phyloP scores from a whole-genome alignment of 1,140 invertebrate genomes.

The Fragariocoptes setiger region DNA sequence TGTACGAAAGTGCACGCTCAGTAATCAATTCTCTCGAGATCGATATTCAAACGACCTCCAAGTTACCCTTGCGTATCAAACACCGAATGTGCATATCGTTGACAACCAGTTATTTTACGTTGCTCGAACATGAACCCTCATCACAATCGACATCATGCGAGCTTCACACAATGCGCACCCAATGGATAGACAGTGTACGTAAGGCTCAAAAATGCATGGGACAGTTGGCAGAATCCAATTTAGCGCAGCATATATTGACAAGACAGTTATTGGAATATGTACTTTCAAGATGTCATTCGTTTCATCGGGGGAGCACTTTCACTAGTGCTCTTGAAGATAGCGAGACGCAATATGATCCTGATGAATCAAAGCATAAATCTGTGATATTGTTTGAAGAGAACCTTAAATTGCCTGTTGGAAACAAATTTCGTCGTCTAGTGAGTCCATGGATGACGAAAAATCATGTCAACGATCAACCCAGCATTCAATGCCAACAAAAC shows the following conservation, averaged over 20 bases:
- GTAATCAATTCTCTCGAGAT: too few relatives aligned
- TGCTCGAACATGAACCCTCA: too few relatives aligned
- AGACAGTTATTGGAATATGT: conserved; percentile 4
- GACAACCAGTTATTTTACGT: conserved; percentile 3
- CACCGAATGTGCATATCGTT: conserved; percentile 6
- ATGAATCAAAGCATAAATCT: too few relatives aligned
- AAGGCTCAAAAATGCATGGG: conserved; percentile 6
- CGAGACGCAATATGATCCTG: too few relatives aligned
- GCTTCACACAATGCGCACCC: neutral
- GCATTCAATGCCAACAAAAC: neutral
- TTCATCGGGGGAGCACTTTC: too few relatives aligned
- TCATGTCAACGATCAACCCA: neutral
- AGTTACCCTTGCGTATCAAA: too few relatives aligned
- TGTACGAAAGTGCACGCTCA: too few relatives aligned
- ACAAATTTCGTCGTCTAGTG: neutral
- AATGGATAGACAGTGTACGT: neutral
- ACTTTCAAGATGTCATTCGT: conserved; percentile 2
- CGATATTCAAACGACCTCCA: too few relatives aligned
- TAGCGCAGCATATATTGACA: conserved; percentile 3
- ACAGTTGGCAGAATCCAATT: neutral
- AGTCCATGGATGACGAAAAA: neutral
- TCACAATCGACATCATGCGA: neutral
- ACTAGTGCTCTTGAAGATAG: too few relatives aligned
- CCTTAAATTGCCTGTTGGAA: neutral
- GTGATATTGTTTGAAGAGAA: neutral